phyloP scores from a whole-genome alignment of 2,113 vertebrate species.

The Thunnus maccoyii region DNA sequence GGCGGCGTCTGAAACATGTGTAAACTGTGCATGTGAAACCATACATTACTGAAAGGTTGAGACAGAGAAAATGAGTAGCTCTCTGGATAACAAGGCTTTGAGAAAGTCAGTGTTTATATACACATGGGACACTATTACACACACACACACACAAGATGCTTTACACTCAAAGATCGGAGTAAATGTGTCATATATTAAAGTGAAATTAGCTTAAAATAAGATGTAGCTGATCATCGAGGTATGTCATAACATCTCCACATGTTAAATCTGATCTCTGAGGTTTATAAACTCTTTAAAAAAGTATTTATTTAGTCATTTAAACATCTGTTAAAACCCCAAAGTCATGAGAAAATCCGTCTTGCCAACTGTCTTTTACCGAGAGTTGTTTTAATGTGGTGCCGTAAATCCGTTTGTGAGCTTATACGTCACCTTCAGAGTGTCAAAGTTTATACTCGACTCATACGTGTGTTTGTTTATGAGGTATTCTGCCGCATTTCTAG shows the following conservation, averaged over 20 bases:
- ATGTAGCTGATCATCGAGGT: background rate
- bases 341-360: no score
- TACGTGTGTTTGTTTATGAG: background rate
- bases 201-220: background rate
- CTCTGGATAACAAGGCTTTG: slow-evolving; percentile 19
- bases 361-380: no score
- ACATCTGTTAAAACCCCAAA: no score
- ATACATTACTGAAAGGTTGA: slow-evolving; percentile 58
- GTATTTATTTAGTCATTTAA: no score
- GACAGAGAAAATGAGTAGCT: slow-evolving; percentile 64
- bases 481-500: no score
- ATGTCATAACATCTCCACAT: no score
- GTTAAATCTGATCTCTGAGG: background rate
- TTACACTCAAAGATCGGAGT: background rate
- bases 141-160: slow-evolving; percentile 2
- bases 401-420: background rate
- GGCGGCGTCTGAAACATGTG: slow-evolving; percentile 44
- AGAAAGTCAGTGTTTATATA: slow-evolving; percentile 27
- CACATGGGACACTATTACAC: background rate
- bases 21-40: slow-evolving; percentile 41
- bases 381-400: no score
- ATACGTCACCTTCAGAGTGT: background rate
- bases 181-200: background rate
- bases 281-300: no score
- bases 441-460: background rate